A percentile compares a stretch with the other conserved stretches of the same genome.
Conservation (phyloP, 2,888 invertebrate genomes). For the Yponomeuta evonymella region DNA sequence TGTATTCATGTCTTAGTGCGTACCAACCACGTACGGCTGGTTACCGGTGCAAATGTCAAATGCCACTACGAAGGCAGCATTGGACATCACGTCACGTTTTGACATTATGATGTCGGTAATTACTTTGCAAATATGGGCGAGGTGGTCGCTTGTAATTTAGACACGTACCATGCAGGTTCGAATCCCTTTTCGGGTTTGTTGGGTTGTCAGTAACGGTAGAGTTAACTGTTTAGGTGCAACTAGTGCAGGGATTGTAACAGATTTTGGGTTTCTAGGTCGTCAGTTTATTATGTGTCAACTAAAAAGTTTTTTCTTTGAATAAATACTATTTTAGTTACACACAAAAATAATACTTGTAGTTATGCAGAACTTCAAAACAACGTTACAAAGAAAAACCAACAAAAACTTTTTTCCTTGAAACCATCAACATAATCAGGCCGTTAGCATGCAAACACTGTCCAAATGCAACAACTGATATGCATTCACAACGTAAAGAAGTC, state of each 20-base stretch:
- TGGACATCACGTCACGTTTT: constrained; percentile 48
- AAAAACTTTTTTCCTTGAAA: not conserved
- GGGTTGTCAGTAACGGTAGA: constrained; percentile 48
- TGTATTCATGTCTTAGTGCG: no score
- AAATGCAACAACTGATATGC: constrained; percentile 5
- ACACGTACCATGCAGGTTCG: constrained; percentile 40
- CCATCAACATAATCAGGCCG: not conserved
- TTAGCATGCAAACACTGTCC: not conserved
- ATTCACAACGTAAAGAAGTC: not conserved
- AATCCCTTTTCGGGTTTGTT: constrained; percentile 39
- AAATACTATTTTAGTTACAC: not conserved
- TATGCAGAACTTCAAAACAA: not conserved
- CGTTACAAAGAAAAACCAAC: not conserved
- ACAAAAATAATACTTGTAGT: no score
- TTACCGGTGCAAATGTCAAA: constrained; percentile 1
- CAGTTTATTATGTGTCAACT: not conserved
- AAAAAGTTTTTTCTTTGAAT: not conserved
- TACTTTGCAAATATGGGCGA: constrained; percentile 48
- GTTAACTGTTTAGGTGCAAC: constrained; percentile 31
- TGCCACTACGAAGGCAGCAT: constrained; percentile 13
- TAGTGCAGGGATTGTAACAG: not conserved
- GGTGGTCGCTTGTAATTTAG: constrained; percentile 42
- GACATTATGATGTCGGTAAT: constrained; percentile 50
- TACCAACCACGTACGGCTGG: not conserved
- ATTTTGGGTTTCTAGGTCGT: constrained; percentile 13